Conservation (phyloP, 2,888 invertebrate genomes). For the Lepas anatifera region DNA sequence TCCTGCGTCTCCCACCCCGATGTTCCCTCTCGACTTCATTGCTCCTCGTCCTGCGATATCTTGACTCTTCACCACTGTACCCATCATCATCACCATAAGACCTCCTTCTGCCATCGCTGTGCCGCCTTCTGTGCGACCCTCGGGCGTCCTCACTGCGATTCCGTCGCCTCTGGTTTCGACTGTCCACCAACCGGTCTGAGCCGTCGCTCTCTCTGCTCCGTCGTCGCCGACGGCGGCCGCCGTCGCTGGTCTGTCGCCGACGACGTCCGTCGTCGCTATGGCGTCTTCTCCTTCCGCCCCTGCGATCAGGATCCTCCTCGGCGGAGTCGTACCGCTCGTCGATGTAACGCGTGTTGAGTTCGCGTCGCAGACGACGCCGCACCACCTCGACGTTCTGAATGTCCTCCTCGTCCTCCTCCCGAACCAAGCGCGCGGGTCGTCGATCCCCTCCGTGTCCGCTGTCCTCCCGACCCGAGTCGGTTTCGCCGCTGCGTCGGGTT, state of each 20-base stretch:
- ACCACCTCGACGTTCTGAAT: neutral
- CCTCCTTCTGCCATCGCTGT: too few relatives aligned
- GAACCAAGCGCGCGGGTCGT: neutral
- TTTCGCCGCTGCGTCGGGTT: neutral
- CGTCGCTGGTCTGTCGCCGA: neutral
- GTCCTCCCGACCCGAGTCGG: neutral
- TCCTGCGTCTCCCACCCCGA: too few relatives aligned
- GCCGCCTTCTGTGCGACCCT: neutral
- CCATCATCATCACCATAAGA: too few relatives aligned
- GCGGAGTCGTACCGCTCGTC: slow-evolving; percentile 1
- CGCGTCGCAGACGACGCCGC: slow-evolving; percentile 2
- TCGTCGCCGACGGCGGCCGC: neutral
- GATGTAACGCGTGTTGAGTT: neutral
- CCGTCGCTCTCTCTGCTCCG: neutral
- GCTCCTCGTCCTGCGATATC: too few relatives aligned
- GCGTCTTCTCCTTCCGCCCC: neutral
- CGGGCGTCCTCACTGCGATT: neutral
- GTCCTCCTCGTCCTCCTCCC: neutral
- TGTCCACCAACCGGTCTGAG: neutral
- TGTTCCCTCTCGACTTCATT: too few relatives aligned
- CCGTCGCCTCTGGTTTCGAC: neutral
- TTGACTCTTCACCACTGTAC: too few relatives aligned
- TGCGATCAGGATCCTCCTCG: neutral
- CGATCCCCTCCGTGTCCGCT: neutral
- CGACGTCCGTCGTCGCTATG: neutral